phyloP scores from a whole-genome alignment of 2,888 invertebrate genomes.

The Oscheius sp. region DNA sequence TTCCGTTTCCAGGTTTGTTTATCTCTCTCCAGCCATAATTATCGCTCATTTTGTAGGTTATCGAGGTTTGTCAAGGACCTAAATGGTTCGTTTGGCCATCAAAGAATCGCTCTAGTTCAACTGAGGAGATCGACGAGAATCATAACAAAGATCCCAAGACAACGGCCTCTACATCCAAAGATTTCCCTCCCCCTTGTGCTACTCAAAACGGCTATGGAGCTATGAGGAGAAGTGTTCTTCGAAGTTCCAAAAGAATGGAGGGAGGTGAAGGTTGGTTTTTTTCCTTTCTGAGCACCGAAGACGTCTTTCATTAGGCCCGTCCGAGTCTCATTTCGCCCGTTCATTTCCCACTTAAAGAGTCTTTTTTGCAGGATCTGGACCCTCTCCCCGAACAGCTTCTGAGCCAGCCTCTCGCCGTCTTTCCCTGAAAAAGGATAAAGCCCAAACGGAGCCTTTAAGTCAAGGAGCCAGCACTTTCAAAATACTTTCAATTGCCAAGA shows the following conservation, averaged over 20 bases:
- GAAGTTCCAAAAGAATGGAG: conserved; percentile 46
- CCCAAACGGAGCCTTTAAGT: conserved; percentile 44
- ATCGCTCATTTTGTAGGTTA: conserved; percentile 40
- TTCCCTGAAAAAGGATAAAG: conserved; percentile 48
- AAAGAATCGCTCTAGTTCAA: conserved; percentile 43
- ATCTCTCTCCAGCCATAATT: background rate
- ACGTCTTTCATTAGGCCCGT: background rate
- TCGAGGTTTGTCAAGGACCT: conserved; percentile 57
- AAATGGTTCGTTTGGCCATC: conserved; percentile 63
- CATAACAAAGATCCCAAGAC: conserved; percentile 42
- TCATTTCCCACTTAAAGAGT: conserved; percentile 1
- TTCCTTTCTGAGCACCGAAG: no score
- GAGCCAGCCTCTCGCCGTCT: conserved; percentile 51
- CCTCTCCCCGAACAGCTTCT: conserved; percentile 44
- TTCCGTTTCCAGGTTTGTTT: conserved; percentile 55
- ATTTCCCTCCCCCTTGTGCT: background rate
- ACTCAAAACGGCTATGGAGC: conserved; percentile 46
- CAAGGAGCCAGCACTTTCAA: conserved; percentile 44
- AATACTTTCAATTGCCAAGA: conserved; percentile 59
- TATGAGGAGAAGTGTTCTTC: conserved; percentile 44
- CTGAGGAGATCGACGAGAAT: conserved; percentile 53
- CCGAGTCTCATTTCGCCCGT: background rate
- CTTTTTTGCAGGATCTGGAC: conserved; percentile 3
- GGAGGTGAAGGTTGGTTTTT: conserved; percentile 21
- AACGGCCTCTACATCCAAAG: conserved; percentile 7